Percentiles rank a stretch among this genome's conserved stretches.
phyloP scores from a whole-genome alignment of 2,797 vertebrate species.

The Carapus acus region DNA sequence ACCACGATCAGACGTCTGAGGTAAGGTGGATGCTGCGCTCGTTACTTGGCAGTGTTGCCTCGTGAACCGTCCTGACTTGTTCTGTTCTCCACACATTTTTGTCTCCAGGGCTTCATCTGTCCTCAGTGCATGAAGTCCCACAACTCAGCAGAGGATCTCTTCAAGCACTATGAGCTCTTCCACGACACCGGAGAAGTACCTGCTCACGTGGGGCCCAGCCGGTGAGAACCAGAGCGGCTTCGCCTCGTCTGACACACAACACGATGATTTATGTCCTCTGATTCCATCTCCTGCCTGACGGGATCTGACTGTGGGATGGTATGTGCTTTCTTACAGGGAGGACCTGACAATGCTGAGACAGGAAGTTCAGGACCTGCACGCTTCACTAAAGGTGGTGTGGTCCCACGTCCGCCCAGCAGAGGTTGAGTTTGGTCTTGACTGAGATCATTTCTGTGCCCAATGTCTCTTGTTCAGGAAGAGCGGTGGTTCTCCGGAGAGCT shows the following conservation, averaged over 20 bases:
- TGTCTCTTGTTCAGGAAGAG: conserved; percentile 80
- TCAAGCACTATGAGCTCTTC: conserved; percentile 95
- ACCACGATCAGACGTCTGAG: conserved; percentile 93
- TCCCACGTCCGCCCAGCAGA: background rate
- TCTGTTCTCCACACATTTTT: conserved; percentile 6
- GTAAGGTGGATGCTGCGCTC: conserved; percentile 63
- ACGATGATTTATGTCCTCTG: background rate
- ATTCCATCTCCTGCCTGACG: background rate
- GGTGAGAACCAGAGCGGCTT: conserved; percentile 66
- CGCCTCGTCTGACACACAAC: background rate
- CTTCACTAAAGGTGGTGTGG: conserved; percentile 88
- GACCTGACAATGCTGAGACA: conserved; percentile 86
- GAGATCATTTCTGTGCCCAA: conserved; percentile 14
- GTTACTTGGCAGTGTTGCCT: background rate
- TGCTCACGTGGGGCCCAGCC: conserved; percentile 76
- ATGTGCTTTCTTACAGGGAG: conserved; percentile 66
- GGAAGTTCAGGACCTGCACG: conserved; percentile 93
- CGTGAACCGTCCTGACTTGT: background rate
- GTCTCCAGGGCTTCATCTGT: conserved; percentile 93
- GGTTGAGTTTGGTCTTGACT: background rate
- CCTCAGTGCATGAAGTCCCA: conserved; percentile 99
- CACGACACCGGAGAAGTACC: conserved; percentile 87
- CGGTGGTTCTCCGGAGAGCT: conserved; percentile 97
- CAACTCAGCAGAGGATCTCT: conserved; percentile 96
- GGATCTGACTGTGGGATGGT: background rate